A percentile compares a stretch with the other conserved stretches of the same genome.
phyloP scores from a whole-genome alignment of 2,888 invertebrate genomes.

The Rapana venosa region DNA sequence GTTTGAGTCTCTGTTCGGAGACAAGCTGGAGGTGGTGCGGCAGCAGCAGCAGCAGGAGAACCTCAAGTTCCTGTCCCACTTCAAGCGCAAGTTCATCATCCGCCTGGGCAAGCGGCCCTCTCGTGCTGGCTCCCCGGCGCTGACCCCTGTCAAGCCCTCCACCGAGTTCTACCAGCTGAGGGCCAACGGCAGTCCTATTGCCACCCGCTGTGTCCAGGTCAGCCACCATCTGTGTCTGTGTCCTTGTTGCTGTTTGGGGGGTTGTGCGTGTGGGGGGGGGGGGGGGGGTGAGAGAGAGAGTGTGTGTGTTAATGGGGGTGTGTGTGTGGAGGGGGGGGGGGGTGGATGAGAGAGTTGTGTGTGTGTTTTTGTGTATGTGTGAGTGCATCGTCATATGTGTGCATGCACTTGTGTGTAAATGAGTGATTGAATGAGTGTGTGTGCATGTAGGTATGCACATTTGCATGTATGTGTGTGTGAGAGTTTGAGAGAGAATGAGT shows the following conservation, averaged over 20 bases:
- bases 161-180: conserved; percentile 94
- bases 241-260: neutral
- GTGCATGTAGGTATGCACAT: neutral
- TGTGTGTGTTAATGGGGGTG: neutral
- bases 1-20: conserved; percentile 91
- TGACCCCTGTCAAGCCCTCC: conserved; percentile 63
- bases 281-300: neutral
- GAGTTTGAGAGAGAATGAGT: neutral
- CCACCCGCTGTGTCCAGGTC: conserved; percentile 91
- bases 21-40: conserved; percentile 94
- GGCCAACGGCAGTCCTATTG: conserved; percentile 95
- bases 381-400: neutral
- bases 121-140: conserved; percentile 56
- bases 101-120: conserved; percentile 79
- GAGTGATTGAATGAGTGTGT: too few species aligned
- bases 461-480: too few species aligned
- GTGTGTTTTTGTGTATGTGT: neutral
- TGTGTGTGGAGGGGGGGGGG: too few species aligned
- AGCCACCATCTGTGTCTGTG: neutral
- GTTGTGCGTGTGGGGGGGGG: neutral
- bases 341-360: too few species aligned
- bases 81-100: conserved; percentile 95
- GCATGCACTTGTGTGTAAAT: too few species aligned
- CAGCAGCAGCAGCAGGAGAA: conserved; percentile 99
- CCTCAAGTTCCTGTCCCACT: conserved; percentile 97